Evolutionary conservation across 92 coral and sea anemone species (phyloP).

Genomic region (Muricea muricata): DNA sequence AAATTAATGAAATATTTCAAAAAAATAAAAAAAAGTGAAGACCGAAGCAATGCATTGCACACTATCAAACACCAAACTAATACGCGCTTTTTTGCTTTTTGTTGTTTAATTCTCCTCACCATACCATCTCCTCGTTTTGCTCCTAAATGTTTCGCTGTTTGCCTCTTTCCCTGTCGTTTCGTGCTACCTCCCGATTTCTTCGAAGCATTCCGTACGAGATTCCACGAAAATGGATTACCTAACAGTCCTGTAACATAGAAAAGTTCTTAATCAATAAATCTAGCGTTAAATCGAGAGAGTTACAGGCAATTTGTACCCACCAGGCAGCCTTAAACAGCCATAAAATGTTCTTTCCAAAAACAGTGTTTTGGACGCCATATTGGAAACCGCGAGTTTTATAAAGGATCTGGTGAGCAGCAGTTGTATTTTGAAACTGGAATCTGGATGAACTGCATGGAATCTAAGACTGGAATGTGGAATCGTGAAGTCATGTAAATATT

Average conservation of each 20-base stretch:
- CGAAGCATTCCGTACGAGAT: conserved; percentile 63
- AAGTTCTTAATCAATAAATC: not conserved
- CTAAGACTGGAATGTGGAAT: too few species aligned
- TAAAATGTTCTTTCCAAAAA: conserved; percentile 9
- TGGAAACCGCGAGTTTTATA: not conserved
- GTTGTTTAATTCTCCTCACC: not conserved
- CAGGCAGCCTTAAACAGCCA: conserved; percentile 34
- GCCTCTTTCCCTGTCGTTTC: conserved; percentile 89
- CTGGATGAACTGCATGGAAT: too few species aligned
- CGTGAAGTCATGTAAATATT: too few species aligned
- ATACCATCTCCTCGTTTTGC: conserved; percentile 91
- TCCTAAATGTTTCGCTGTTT: conserved; percentile 85
- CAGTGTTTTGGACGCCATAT: conserved; percentile 35
- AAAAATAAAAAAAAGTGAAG: too few species aligned
- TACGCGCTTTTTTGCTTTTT: not conserved
- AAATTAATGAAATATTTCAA: not conserved
- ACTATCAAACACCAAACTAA: too few species aligned
- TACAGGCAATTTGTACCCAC: not conserved
- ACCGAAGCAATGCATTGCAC: too few species aligned
- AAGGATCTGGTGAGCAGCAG: conserved; percentile 9
- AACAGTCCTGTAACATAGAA: conserved; percentile 5
- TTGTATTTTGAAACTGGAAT: not conserved
- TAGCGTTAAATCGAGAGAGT: not conserved
- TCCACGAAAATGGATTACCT: conserved; percentile 26
- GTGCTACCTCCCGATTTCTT: conserved; percentile 96